A percentile compares a stretch with the other conserved stretches of the same genome.
Conservation (phyloP, 2,797 vertebrate genomes). For the Propithecus perrieri region DNA sequence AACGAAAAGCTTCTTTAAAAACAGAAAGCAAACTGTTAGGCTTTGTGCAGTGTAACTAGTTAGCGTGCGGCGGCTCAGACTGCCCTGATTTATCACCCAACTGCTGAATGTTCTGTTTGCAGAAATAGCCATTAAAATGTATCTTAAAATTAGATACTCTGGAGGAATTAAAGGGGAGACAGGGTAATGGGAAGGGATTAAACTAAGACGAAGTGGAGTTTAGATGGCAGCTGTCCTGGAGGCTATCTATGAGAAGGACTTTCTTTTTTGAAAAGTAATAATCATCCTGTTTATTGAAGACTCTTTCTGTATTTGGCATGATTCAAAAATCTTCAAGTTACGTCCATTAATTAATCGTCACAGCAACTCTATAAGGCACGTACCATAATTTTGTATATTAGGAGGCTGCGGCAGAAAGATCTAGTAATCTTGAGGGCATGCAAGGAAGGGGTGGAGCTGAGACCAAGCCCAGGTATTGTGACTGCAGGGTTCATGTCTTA, state of each 20-base stretch:
- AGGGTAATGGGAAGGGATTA: not conserved
- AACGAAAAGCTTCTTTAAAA: conserved; percentile 79
- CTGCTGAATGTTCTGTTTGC: conserved; percentile 61
- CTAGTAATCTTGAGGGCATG: not conserved
- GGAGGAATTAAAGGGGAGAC: not conserved
- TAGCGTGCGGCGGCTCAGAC: conserved; percentile 61
- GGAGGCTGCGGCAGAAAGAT: not conserved
- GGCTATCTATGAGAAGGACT: not conserved
- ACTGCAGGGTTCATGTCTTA: not conserved
- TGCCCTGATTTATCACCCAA: conserved; percentile 71
- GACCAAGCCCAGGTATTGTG: not conserved
- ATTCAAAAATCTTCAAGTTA: not conserved
- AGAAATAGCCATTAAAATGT: conserved; percentile 60
- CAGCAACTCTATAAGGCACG: not conserved
- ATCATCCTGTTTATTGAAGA: not conserved
- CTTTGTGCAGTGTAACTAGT: conserved; percentile 70
- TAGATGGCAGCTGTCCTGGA: not conserved
- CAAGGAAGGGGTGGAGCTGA: not conserved
- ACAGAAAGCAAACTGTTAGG: conserved; percentile 74
- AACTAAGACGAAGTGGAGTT: not conserved
- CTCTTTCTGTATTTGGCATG: not conserved
- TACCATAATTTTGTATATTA: not conserved
- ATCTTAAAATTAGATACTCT: conserved; percentile 11
- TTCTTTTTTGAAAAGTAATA: not conserved
- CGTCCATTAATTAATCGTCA: not conserved